Base-by-base conservation (phyloP, 2,888 invertebrate species). In the Sturmia bella region DNA sequence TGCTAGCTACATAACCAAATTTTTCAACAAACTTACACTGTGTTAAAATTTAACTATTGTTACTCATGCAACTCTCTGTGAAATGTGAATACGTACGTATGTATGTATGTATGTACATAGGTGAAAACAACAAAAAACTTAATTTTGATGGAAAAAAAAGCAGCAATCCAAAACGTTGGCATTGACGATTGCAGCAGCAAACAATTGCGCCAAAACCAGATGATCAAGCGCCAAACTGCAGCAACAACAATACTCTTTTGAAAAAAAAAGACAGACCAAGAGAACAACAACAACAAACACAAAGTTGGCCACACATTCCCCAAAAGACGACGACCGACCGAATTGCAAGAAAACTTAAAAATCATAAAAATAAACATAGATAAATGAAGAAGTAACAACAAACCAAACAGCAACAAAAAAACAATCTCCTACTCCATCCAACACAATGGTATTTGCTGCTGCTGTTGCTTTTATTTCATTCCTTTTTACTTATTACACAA, bases 141-240 rank as follows among this genome's bases (percentile, higher is more conserved):
- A 27, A 57, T 68, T 39, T 37, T 21, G 21, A 63, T 11, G 39
- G 66, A 19, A 48, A 13, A 57, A 48, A 68, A 61, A 50, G 41
- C 78, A 78, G 78, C 57, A 66, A 66, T 19, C 24, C 32, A 43
- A 72, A 52, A 37, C 78, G 63, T 57, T 57, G 56, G 27, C 69
- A 70, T 69, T 61, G n/a, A 43, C 77, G 69, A 63, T 17, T 66
- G 66, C 48, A 59, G 13, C 37, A 12, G 57, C 24, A 77, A 21
- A 80, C 75, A 80, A 85, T 84, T 84, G 85, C 85, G 85, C 85
- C 85, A 85, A 85, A 85, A 85, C 72, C 85, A 85, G 84, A 85
- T 84, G 84, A 84, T 84, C 83, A 78, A 84, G 84, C 85, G 85
- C 84, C 84, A 85, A 85, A 84, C 70, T 76, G 83, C 74, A 78